Base-by-base conservation (phyloP, 2,888 invertebrate genomes). In the Seira ritae region DNA sequence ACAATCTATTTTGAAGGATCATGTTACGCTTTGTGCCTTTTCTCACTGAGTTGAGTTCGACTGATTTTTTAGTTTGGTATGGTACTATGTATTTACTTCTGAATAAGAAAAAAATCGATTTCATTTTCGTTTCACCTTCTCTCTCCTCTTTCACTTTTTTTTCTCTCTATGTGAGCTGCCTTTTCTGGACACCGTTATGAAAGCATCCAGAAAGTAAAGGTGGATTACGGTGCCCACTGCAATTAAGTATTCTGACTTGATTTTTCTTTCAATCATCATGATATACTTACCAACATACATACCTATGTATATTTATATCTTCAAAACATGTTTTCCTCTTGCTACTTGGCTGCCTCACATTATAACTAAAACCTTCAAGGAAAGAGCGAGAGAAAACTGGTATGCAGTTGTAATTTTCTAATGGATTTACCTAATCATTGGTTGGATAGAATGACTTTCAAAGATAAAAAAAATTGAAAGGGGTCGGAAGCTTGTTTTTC, bases 161-260 rank as follows among this genome's bases (percentile, higher is more conserved):
- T 66, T 69, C 74, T 60, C 37, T 80, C 73, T n/a, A n/a, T n/a
- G n/a, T n/a, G n/a, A n/a, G 68, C 19, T 20, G 20, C 62, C 20
- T 62, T 31, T 15, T 46, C 76, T 76, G 81, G 71, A 76, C 75
- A 72, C 79, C 79, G 72, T 71, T 74, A 62, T 20, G 31, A 17
- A 62, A 67, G 67, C 72, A 81, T 80, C 76, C 76, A 82, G 76
- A 82, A 82, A 77, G 73, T 69, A 73, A 73, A 67, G 50, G 71
- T 20, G 42, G 42, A 55, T 76, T 82, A 82, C 82, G 77, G 82
- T 82, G 68, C 23, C 60, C 37, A 67, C 1, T 76, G 72, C 77
- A 82, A 72, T 77, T 77, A 73, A 76, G 12, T 42, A 42, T 8
- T 76, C 75, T 74, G 17, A 67, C 42, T 70, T n/a, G 17, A 46